Conservation (phyloP, 2,797 vertebrate genomes). For the Notolepis coatsorum region DNA sequence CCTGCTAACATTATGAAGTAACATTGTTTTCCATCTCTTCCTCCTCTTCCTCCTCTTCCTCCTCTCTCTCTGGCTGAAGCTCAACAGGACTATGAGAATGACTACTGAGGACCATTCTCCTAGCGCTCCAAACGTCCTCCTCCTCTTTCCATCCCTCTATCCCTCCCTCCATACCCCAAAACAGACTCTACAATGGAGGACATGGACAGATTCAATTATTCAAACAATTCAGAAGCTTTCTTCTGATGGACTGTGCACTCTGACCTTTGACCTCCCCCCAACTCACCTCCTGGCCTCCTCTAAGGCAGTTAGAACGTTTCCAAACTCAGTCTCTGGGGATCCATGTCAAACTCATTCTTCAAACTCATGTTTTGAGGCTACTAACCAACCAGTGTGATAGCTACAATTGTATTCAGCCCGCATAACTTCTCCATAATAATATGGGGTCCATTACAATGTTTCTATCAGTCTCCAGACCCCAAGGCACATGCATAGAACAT, state of each 20-base stretch:
- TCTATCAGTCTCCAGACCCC: no score
- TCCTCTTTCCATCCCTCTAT: constrained; percentile 32
- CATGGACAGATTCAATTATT: constrained; percentile 16
- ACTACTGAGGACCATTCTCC: constrained; percentile 81
- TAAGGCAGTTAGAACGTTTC: constrained; percentile 39
- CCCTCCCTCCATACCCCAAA: constrained; percentile 37
- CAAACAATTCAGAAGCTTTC: no score
- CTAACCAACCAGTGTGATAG: no score
- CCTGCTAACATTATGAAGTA: constrained; percentile 51
- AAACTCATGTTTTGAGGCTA: no score
- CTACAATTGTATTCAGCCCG: no score
- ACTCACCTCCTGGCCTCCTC: constrained; percentile 46
- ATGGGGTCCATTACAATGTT: no score
- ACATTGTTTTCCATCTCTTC: constrained; percentile 36
- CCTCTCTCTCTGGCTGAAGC: constrained; percentile 65
- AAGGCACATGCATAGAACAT: no score
- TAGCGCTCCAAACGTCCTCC: constrained; percentile 52
- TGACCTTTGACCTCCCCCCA: constrained; percentile 39
- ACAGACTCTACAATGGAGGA: constrained; percentile 48
- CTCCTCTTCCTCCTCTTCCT: constrained; percentile 44
- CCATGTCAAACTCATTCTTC: constrained; percentile 8
- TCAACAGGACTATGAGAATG: constrained; percentile 86
- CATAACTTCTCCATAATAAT: no score
- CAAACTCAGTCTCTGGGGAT: constrained; percentile 13
- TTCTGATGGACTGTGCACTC: no score